A percentile compares a stretch with the other conserved stretches of the same genome.
Conservation (phyloP, 2,113 vertebrate genomes). For the Etia nguti region DNA sequence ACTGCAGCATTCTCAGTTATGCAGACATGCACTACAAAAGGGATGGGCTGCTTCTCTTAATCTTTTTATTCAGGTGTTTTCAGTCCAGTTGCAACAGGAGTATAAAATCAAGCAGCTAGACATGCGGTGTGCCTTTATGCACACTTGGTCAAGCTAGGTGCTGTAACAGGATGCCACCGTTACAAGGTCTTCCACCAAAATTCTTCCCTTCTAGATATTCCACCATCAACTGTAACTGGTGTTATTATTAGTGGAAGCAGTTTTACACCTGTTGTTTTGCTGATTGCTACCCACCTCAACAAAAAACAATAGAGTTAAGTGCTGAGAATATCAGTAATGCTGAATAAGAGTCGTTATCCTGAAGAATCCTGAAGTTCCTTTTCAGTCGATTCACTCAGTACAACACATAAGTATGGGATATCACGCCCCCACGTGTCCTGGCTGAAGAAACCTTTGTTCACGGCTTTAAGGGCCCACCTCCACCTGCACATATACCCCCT, state of each 20-base stretch:
- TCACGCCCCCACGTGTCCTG: neutral
- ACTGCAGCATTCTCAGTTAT: neutral
- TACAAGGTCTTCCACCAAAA: neutral
- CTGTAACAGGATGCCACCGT: neutral
- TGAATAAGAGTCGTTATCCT: neutral
- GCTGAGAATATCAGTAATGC: too few relatives aligned
- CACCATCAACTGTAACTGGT: neutral
- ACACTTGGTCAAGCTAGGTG: neutral
- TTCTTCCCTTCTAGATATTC: neutral
- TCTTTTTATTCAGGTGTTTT: neutral
- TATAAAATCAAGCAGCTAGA: neutral
- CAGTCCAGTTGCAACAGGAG: neutral
- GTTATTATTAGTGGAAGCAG: neutral
- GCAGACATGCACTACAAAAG: neutral
- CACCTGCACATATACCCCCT: neutral
- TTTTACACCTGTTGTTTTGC: neutral
- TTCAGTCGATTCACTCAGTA: neutral
- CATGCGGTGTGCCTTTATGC: neutral
- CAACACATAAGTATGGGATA: rapidly evolving
- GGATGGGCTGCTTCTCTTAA: neutral
- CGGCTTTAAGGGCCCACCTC: neutral
- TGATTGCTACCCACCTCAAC: neutral
- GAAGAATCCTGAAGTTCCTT: neutral
- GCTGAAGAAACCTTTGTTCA: neutral
- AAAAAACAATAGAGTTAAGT: too few relatives aligned